Conservation (phyloP, 1,140 invertebrate genomes). For the Drosophila prosaltans region DNA sequence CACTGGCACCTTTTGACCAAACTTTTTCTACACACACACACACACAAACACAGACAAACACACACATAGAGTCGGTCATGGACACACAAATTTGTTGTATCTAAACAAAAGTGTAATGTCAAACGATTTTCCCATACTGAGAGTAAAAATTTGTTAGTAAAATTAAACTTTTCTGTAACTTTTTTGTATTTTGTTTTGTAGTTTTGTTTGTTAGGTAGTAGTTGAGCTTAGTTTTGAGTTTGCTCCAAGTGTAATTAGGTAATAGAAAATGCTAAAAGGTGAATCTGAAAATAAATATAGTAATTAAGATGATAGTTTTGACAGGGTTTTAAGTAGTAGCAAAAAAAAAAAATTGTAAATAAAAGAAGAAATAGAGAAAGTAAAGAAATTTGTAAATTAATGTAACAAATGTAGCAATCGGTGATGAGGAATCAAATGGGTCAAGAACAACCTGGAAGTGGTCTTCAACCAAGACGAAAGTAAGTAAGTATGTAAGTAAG, state of each 20-base stretch:
- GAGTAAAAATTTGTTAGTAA: slow-evolving; percentile 55
- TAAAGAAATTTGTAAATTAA: too few relatives aligned
- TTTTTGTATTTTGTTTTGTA: slow-evolving; percentile 16
- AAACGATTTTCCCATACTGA: slow-evolving; percentile 55
- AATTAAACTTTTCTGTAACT: slow-evolving; percentile 62
- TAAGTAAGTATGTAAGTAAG: too few relatives aligned
- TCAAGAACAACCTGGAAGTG: too few relatives aligned
- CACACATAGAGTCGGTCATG: not conserved
- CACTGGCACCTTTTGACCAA: slow-evolving; percentile 45
- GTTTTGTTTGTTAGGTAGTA: not conserved
- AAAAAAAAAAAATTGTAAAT: too few relatives aligned
- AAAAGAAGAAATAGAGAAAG: too few relatives aligned
- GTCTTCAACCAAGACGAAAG: too few relatives aligned
- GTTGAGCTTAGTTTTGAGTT: not conserved
- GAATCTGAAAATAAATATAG: not conserved
- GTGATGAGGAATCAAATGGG: too few relatives aligned
- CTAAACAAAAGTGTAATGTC: slow-evolving; percentile 61
- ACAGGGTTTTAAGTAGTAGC: not conserved
- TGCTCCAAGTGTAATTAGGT: slow-evolving; percentile 27
- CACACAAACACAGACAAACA: not conserved
- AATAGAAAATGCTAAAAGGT: slow-evolving; percentile 28
- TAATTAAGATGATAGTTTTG: not conserved
- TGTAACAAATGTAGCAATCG: too few relatives aligned
- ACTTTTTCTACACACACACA: slow-evolving; percentile 53
- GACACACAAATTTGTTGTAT: slow-evolving; percentile 12